Base-by-base conservation (phyloP, 2,888 invertebrate genomes). In the Pseudoips prasinana region DNA sequence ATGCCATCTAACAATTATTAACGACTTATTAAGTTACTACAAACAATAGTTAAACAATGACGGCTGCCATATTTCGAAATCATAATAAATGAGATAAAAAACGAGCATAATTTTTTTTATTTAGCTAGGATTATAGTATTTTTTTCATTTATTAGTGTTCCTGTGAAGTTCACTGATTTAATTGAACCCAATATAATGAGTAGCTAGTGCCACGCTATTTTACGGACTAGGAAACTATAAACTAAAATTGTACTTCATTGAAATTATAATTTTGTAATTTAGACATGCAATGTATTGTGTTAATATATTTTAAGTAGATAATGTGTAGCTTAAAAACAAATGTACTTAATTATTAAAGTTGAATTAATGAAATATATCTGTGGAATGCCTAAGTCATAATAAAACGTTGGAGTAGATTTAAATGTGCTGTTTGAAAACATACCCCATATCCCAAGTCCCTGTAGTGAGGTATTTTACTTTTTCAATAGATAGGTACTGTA, bases 381-480 rank as follows among this genome's bases (percentile, higher is more conserved):
- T 69, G 57, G 60, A 73, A 67, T 64, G 50, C 67, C 74, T 75
- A 76, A 79, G 78, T 77, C 77, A 77, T 69, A 71, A 53, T 64
- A 62, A 58, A 65, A 50, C 54, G 54, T 40, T 61, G 59, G 44
- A 54, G 45, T 58, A 49, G 38, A 46, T 45, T 10, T 9, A 19
- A 34, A 27, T 14, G 14, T 14, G 5, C 5, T 14, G 14, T 2
- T 14, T 14, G 14, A n/a, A n/a, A n/a, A n/a, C n/a, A n/a, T n/a
- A n/a, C n/a, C n/a, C n/a, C n/a, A n/a, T n/a, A n/a, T n/a, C n/a
- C n/a, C n/a, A n/a, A n/a, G n/a, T n/a, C n/a, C n/a, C n/a, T n/a
- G n/a, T n/a, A n/a, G n/a, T n/a, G n/a, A n/a, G n/a, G n/a, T n/a
- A n/a, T n/a, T n/a, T n/a, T n/a, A n/a, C n/a, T n/a, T n/a, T n/a